Percentiles rank a stretch among this genome's conserved stretches.
These are phyloP conservation scores for Gadus macrocephalus DNA, from an alignment of 2,113 vertebrate species.

Conservation along the genomic window DNA sequence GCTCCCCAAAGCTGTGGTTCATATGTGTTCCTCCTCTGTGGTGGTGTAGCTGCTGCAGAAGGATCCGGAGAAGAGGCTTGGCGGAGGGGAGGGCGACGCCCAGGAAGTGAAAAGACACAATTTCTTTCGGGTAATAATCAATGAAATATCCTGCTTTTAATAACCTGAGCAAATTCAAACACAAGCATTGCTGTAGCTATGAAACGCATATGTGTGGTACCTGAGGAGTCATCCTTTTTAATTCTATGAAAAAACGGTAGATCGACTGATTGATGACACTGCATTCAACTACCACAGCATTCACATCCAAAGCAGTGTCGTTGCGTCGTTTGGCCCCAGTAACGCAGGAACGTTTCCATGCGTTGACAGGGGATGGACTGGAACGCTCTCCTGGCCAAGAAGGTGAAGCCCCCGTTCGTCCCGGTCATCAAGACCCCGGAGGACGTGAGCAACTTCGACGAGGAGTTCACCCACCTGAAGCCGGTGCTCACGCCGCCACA, in stretches of 20 bases:
- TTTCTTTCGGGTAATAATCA: constrained; percentile 81
- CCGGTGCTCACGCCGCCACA: constrained; percentile 78
- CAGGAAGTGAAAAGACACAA: constrained; percentile 83
- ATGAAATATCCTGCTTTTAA: neutral
- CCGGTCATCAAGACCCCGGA: constrained; percentile 69
- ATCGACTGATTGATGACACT: no score
- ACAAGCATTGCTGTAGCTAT: no score
- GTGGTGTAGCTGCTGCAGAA: constrained; percentile 84
- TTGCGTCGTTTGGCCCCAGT: no score
- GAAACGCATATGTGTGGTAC: no score
- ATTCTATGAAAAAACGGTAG: no score
- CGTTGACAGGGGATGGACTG: constrained; percentile 77
- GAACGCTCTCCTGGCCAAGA: constrained; percentile 80
- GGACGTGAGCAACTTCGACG: constrained; percentile 85
- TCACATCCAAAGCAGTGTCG: no score
- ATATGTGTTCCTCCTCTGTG: neutral
- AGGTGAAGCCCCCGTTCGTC: constrained; percentile 78
- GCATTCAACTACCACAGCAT: no score
- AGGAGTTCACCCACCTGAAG: constrained; percentile 81
- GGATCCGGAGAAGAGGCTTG: constrained; percentile 81
- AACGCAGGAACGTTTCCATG: no score
- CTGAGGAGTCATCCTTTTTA: no score
- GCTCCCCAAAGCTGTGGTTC: no score
- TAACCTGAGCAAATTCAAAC: no score
- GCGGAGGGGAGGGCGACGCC: constrained; percentile 82